Conservation (phyloP, 2,113 vertebrate species). For the Hipposideros armiger region DNA sequence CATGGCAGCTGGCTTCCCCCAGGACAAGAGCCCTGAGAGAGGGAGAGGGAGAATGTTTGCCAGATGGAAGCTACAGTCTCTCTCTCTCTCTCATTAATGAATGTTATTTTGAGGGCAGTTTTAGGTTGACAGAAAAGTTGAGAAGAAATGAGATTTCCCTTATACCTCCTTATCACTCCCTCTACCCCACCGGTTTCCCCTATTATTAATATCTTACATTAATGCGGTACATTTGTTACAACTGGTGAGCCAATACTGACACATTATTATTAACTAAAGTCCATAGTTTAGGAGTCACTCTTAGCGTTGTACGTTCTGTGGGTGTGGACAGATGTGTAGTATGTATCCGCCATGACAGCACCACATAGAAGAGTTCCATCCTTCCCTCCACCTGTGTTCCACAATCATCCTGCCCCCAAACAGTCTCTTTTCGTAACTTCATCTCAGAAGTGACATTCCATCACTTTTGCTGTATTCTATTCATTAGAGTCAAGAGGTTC, state of each 20-base stretch:
- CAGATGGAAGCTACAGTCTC: not conserved
- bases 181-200: not conserved
- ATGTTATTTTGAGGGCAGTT: not conserved
- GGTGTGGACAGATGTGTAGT: not conserved
- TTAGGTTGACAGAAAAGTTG: not conserved
- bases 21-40: not conserved
- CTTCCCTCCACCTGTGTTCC: not conserved
- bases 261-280: not conserved
- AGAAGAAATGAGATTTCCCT: not conserved
- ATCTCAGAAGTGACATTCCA: not conserved
- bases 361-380: not conserved
- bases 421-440: not conserved
- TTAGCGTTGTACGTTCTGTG: not conserved
- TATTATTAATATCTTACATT: not conserved
- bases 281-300: not conserved
- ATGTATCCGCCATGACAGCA: too few relatives aligned
- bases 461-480: not conserved
- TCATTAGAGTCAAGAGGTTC: not conserved
- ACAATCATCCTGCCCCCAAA: not conserved
- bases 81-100: not conserved
- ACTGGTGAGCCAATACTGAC: too few relatives aligned
- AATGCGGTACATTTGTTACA: not conserved
- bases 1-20: not conserved
- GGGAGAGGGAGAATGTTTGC: too few relatives aligned
- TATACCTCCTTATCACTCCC: too few relatives aligned